Evolutionary conservation across 2,888 invertebrate genomes (phyloP).

Genomic region (Antheraea yamamai): DNA sequence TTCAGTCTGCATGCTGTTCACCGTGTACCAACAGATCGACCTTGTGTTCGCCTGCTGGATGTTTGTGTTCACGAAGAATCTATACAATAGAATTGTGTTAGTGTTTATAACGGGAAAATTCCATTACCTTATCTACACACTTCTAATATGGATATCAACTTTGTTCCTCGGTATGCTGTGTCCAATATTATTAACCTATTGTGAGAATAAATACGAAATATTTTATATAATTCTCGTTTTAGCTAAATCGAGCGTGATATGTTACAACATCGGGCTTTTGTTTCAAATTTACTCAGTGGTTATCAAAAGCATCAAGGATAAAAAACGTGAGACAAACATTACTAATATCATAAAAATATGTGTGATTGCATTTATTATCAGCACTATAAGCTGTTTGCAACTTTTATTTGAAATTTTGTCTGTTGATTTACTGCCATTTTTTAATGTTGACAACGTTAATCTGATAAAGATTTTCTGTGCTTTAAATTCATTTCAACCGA

Average conservation of each 20-base stretch:
- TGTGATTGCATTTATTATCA: constrained; percentile 50
- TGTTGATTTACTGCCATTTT: constrained; percentile 44
- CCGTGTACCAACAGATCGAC: constrained; percentile 53
- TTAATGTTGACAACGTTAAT: neutral
- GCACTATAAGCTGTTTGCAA: constrained; percentile 57
- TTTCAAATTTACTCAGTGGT: constrained; percentile 52
- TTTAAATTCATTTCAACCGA: constrained; percentile 33
- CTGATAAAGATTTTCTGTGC: constrained; percentile 26
- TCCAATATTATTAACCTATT: constrained; percentile 1
- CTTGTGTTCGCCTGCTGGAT: constrained; percentile 57
- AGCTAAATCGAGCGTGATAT: constrained; percentile 50
- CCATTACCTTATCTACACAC: constrained; percentile 38
- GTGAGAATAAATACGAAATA: neutral
- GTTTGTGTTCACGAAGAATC: constrained; percentile 61
- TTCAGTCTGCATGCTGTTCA: constrained; percentile 30
- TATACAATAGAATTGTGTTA: constrained; percentile 62
- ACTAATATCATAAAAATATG: constrained; percentile 31
- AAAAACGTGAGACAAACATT: constrained; percentile 19
- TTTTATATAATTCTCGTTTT: constrained; percentile 46
- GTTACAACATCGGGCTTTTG: constrained; percentile 52
- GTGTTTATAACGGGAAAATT: constrained; percentile 47
- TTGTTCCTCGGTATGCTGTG: constrained; percentile 45
- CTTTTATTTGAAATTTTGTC: constrained; percentile 54
- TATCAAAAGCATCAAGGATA: constrained; percentile 26
- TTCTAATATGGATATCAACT: constrained; percentile 46